Evolutionary conservation across 2,888 invertebrate species (phyloP), one percentile per base, ranked within the genome.

Genomic region (Gibbula magus): DNA sequence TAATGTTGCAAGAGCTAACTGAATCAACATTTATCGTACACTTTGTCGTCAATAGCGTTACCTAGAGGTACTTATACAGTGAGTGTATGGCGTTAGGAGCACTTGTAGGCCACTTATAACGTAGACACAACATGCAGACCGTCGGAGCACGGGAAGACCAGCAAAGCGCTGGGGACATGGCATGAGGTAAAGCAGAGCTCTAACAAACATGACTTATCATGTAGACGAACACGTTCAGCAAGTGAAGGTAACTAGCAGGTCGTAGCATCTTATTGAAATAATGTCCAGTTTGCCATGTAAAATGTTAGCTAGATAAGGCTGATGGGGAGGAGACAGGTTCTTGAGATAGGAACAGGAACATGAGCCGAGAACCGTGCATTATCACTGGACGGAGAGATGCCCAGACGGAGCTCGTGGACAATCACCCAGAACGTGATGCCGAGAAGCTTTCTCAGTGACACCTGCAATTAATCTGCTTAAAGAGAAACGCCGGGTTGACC

Each of bases 261-360:
- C 35, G 70, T 70, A 70, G 20, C n/a, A 70, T 70, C 70, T 39
- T 39, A 70, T 39, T 35, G 70, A 70, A 70, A 70, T 70, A 70
- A 70, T 39, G 70, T 70, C 70, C 70, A 70, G 70, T 70, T 70
- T 70, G 29, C 70, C 20, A 20, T 70, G 70, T 35, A 35, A 70
- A 70, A 70, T 70, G 70, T 70, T 70, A 70, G 70, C 8, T n/a
- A 70, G 70, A 70, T 70, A 70, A 70, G 39, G 35, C 8, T 32
- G n/a, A 70, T 13, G 35, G 39, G 70, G 35, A 35, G n/a, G 39
- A 39, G 70, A 70, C 70, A 70, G 29, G 70, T 35, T 32, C 70
- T 70, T 20, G 35, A 70, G 70, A 70, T 70, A 20, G 29, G 39
- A 35, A 35, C 35, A 35, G 70, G 70, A 70, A 70, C 35, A 18